phyloP scores from a whole-genome alignment of 1,140 invertebrate genomes.

The Trichonephila clavata region DNA sequence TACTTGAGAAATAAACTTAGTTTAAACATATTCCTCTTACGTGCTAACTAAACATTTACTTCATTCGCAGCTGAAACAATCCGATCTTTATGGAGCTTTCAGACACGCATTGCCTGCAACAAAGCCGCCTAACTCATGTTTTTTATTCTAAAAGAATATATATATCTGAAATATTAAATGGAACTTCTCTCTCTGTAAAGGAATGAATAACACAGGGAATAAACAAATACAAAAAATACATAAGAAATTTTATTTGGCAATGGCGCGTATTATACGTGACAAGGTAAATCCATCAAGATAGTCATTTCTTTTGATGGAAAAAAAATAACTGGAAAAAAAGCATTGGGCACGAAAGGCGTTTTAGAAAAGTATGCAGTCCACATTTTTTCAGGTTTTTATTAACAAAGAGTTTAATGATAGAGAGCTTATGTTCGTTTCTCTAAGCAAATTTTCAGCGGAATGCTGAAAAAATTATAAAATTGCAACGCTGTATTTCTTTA shows the following conservation, averaged over 20 bases:
- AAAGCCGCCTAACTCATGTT: background rate
- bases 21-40: background rate
- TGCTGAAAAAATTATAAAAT: too few species aligned
- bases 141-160: background rate
- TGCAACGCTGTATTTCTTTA: too few species aligned
- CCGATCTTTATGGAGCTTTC: background rate
- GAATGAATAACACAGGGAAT: background rate
- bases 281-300: background rate
- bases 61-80: background rate
- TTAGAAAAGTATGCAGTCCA: too few species aligned
- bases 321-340: too few species aligned
- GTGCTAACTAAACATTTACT: background rate
- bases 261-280: background rate
- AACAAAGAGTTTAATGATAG: too few species aligned
- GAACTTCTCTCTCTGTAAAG: background rate
- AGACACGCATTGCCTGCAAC: background rate
- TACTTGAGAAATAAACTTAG: too few species aligned
- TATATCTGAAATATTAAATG: background rate
- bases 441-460: too few species aligned
- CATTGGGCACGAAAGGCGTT: too few species aligned
- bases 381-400: too few species aligned
- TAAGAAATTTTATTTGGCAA: background rate
- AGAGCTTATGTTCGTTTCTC: too few species aligned
- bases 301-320: too few species aligned
- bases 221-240: background rate